Conservation (phyloP, 2,888 invertebrate species). For the Argynnis bischoffii region DNA sequence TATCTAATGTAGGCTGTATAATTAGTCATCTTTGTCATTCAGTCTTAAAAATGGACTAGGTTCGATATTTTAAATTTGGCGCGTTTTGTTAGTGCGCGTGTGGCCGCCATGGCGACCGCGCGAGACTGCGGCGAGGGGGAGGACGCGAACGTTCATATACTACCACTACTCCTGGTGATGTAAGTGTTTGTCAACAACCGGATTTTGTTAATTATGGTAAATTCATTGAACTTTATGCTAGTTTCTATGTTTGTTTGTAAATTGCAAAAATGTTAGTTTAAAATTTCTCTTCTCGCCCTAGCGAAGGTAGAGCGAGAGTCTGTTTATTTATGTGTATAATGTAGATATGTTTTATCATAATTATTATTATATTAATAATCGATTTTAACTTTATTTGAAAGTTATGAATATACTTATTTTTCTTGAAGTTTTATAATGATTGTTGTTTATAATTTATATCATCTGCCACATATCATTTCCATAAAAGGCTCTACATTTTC, state of each 20-base stretch:
- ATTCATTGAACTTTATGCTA: not conserved
- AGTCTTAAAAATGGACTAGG: constrained; percentile 61
- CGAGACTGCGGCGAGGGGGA: constrained; percentile 60
- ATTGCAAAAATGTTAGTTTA: constrained; percentile 4
- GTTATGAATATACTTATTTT: too few relatives aligned
- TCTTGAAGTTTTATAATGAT: too few relatives aligned
- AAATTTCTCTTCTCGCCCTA: not conserved
- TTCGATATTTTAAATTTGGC: constrained; percentile 52
- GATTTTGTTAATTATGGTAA: not conserved
- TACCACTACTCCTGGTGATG: constrained; percentile 65
- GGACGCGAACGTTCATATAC: constrained; percentile 61
- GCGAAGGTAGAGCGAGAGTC: too few relatives aligned
- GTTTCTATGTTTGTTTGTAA: not conserved
- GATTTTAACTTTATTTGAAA: too few relatives aligned
- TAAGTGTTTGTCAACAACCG: constrained; percentile 46
- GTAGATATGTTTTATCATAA: too few relatives aligned
- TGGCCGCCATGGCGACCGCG: constrained; percentile 67
- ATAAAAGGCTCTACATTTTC: too few relatives aligned
- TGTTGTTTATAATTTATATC: too few relatives aligned
- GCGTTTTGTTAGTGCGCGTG: constrained; percentile 56
- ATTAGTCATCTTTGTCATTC: constrained; percentile 36
- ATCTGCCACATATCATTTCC: too few relatives aligned
- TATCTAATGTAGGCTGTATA: constrained; percentile 20
- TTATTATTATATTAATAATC: too few relatives aligned
- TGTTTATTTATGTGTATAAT: too few relatives aligned